Percentiles rank a stretch among this genome's conserved stretches.
phyloP scores from a whole-genome alignment of 1,140 invertebrate genomes.

The Prorops nasuta region DNA sequence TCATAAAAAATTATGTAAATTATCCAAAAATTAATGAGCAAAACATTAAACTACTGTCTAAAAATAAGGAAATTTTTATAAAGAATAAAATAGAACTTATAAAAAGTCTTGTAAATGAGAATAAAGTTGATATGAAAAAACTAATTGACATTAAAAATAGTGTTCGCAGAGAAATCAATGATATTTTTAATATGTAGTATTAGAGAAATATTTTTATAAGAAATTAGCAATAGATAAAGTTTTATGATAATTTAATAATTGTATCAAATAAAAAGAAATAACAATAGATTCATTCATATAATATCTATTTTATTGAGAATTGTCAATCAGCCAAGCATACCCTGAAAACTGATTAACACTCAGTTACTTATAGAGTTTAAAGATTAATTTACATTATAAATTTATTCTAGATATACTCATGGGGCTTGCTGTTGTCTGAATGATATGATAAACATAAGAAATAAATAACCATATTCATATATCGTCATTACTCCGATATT shows the following conservation, averaged over 20 bases:
- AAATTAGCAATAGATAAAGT: not conserved
- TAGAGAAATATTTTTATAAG: not conserved
- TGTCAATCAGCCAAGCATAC: conserved; percentile 43
- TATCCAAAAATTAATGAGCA: conserved; percentile 21
- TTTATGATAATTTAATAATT: not conserved
- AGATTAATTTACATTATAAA: too few relatives aligned
- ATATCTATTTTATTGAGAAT: conserved; percentile 36
- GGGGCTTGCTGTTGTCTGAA: too few relatives aligned
- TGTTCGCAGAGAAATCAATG: conserved; percentile 28
- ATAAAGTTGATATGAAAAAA: conserved; percentile 32
- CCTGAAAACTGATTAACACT: conserved; percentile 34
- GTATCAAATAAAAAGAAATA: not conserved
- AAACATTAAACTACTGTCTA: conserved; percentile 9
- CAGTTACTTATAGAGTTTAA: too few relatives aligned
- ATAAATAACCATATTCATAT: too few relatives aligned
- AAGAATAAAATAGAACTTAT: conserved; percentile 34
- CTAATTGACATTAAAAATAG: conserved; percentile 36
- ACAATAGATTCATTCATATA: not conserved
- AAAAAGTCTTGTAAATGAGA: conserved; percentile 18
- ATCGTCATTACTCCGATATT: too few relatives aligned
- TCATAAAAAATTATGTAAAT: conserved; percentile 40
- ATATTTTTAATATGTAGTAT: not conserved
- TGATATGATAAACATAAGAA: too few relatives aligned
- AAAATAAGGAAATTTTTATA: conserved; percentile 32
- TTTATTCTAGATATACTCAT: too few relatives aligned